Conservation (phyloP, 2,113 vertebrate species). For the Oophaga pumilio region DNA sequence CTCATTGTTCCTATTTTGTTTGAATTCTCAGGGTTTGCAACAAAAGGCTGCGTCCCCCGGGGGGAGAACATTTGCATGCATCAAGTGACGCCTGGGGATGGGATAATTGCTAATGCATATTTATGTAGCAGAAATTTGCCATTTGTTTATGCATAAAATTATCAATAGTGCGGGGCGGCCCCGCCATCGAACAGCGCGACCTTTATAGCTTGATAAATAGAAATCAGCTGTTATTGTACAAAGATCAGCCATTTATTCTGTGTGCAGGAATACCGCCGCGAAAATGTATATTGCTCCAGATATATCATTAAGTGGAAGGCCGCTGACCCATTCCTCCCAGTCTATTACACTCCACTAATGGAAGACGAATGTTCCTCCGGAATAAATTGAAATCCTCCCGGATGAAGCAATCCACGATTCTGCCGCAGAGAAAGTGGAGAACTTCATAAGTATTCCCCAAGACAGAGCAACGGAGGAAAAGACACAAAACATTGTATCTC, state of each 20-base stretch:
- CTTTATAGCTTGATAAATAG: slow-evolving; percentile 99
- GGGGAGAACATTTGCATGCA: slow-evolving; percentile 88
- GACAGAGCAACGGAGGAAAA: neutral
- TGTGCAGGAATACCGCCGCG: slow-evolving; percentile 74
- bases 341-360: slow-evolving; percentile 83
- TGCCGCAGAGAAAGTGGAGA: neutral
- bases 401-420: neutral
- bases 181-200: slow-evolving; percentile 96
- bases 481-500: no score
- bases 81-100: slow-evolving; percentile 87
- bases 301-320: slow-evolving; percentile 82
- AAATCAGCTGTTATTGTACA: slow-evolving; percentile 86
- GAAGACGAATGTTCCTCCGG: slow-evolving; percentile 38
- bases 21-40: slow-evolving; percentile 83
- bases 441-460: neutral
- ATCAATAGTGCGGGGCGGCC: slow-evolving; percentile 91
- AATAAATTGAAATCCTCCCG: slow-evolving; percentile 39
- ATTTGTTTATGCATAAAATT: slow-evolving; percentile 99
- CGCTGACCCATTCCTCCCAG: slow-evolving; percentile 75
- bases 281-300: slow-evolving; percentile 79
- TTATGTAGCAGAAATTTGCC: slow-evolving; percentile 93
- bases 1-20: slow-evolving; percentile 89
- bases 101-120: slow-evolving; percentile 99
- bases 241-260: slow-evolving; percentile 80
- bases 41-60: slow-evolving; percentile 86